Evolutionary conservation across 2,888 invertebrate species (phyloP), one percentile per base, ranked within the genome.

Genomic region (Cephus runcator): DNA sequence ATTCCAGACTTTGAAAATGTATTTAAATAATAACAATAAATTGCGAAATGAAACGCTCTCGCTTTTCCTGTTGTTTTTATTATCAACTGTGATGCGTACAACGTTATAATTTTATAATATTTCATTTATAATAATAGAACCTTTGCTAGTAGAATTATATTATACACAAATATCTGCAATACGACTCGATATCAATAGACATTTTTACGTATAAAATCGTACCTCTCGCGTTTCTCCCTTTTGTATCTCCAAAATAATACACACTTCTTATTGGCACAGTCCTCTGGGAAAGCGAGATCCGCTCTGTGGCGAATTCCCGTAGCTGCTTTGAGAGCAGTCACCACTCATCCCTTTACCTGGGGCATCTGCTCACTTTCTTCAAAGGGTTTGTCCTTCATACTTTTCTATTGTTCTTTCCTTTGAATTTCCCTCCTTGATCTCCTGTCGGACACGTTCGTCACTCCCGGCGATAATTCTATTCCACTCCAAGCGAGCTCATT

Each of bases 11-110:
- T 15, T 40, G 0, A 15, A 40, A 40, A 15, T 6, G 15, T 40
- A 40, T 6, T 40, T 40, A 15, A 40, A 15, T 6, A 15, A 40
- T 15, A 6, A 40, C 15, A 40, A 40, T 15, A 40, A 40, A 40
- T 40, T 15, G 1, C 6, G 15, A 40, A 15, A 1, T 40, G 40
- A 40, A 40, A 40, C 15, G 40, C 1, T 15, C 1, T 15, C 6
- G 34, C 36, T 71, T 77, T 82, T 83, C 76, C 34, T 31, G 56
- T 79, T 80, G 34, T 80, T 87, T 87, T 86, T 86, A 84, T 86
- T 82, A 84, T 81, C 80, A 84, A 85, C 81, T 78, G 76, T 79
- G 79, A 82, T 81, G 78, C 79, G 79, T 86, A 85, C 79, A 82
- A 84, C 81, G 82, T 81, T 80, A 82, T 83, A 82, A 79, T 79